Evolutionary conservation across 1,140 invertebrate genomes (phyloP).

Genomic region (Parapsyche elsis): DNA sequence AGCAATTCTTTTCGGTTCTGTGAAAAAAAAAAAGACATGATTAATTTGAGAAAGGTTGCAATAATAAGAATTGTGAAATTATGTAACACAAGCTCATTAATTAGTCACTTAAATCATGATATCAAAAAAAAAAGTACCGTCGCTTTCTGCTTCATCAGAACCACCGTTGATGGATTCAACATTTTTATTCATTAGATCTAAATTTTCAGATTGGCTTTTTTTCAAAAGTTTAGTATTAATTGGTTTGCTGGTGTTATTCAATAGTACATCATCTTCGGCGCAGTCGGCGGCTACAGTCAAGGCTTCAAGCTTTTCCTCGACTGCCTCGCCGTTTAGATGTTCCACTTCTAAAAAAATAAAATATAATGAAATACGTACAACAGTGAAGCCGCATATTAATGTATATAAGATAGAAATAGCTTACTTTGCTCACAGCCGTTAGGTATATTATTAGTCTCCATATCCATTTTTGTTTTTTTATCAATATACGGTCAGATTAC

Average conservation of each 20-base stretch:
- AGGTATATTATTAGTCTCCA: neutral
- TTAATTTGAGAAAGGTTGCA: neutral
- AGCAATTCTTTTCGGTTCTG: neutral
- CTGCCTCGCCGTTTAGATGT: neutral
- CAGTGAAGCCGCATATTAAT: neutral
- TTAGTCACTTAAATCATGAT: too few species aligned
- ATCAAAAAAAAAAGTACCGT: too few species aligned
- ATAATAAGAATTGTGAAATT: too few species aligned
- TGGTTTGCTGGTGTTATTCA: neutral
- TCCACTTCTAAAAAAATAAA: neutral
- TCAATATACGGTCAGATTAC: too few species aligned
- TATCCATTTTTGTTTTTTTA: neutral
- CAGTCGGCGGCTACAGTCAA: neutral
- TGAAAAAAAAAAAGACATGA: neutral
- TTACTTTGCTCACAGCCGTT: conserved; percentile 1
- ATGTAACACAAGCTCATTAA: too few species aligned
- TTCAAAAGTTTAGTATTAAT: neutral
- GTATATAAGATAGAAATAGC: neutral
- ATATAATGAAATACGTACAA: neutral
- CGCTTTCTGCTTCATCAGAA: neutral
- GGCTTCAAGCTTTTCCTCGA: neutral
- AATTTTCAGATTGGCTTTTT: conserved; percentile 31
- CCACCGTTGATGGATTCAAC: neutral
- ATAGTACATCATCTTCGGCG: conserved; percentile 1
- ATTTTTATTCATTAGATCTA: conserved; percentile 27